A percentile compares a stretch with the other conserved stretches of the same genome.
These are phyloP conservation scores for Drosophila sproati DNA, from an alignment of 1,140 invertebrate species.

Conservation along the genomic window DNA sequence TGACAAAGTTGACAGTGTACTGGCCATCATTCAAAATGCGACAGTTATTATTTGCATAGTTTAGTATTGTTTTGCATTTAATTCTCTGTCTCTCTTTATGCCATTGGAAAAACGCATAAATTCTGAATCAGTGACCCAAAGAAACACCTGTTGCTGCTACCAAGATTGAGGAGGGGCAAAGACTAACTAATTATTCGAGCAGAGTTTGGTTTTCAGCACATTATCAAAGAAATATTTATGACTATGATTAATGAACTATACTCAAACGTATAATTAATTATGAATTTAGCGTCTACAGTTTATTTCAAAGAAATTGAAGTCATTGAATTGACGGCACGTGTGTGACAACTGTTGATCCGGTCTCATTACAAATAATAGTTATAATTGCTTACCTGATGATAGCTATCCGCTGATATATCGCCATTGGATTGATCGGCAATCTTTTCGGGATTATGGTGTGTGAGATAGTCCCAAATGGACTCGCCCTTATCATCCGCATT, in stretches of 20 bases:
- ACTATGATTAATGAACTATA: constrained; percentile 32
- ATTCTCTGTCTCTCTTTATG: not conserved
- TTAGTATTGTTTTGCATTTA: not conserved
- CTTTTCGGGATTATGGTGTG: constrained; percentile 84
- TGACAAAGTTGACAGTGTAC: constrained; percentile 2
- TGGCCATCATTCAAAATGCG: not conserved
- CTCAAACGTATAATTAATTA: constrained; percentile 10
- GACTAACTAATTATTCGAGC: constrained; percentile 8
- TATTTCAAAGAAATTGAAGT: not conserved
- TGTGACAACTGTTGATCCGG: not conserved
- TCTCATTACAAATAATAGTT: not conserved
- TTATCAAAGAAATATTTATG: constrained; percentile 14
- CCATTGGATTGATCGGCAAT: constrained; percentile 86
- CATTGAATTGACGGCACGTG: not conserved
- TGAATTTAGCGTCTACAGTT: not conserved
- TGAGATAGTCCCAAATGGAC: constrained; percentile 86
- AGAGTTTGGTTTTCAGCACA: constrained; percentile 17
- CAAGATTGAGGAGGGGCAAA: not conserved
- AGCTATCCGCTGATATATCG: constrained; percentile 86
- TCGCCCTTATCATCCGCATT: constrained; percentile 87
- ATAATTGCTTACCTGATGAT: constrained; percentile 84
- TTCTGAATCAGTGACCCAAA: constrained; percentile 12
- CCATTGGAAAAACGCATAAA: constrained; percentile 5
- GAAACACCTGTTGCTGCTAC: constrained; percentile 12
- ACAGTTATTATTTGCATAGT: constrained; percentile 15